Percentiles rank a stretch among this genome's conserved stretches.
Evolutionary conservation across 2,888 invertebrate species (phyloP).

Genomic region (Leucophenga maculata): DNA sequence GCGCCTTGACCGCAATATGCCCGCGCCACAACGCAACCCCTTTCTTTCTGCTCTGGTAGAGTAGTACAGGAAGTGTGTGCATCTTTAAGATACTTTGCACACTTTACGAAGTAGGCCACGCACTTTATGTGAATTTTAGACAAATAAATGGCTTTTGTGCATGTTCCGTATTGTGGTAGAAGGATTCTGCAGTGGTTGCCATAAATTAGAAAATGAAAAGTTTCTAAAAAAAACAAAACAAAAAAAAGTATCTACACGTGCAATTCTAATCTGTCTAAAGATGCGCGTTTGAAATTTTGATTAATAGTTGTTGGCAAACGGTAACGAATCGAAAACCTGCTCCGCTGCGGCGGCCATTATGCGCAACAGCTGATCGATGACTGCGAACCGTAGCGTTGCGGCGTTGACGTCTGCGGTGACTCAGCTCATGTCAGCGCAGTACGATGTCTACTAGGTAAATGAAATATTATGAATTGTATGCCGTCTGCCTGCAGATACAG

Average conservation of each 20-base stretch:
- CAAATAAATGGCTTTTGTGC: slow-evolving; percentile 63
- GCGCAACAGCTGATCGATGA: slow-evolving; percentile 56
- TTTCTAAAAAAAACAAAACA: not conserved
- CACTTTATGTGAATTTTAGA: slow-evolving; percentile 37
- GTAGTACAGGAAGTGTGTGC: not conserved
- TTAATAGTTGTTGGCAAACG: slow-evolving; percentile 44
- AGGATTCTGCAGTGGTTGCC: slow-evolving; percentile 7
- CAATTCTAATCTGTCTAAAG: slow-evolving; percentile 22
- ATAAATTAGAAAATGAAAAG: not conserved
- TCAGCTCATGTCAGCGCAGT: slow-evolving; percentile 49
- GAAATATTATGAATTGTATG: slow-evolving; percentile 39
- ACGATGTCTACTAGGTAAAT: slow-evolving; percentile 52
- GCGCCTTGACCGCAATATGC: not conserved
- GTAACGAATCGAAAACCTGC: slow-evolving; percentile 48
- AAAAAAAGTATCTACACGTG: slow-evolving; percentile 36
- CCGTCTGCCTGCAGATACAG: slow-evolving; percentile 39
- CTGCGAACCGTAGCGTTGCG: slow-evolving; percentile 44
- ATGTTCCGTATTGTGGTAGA: slow-evolving; percentile 37
- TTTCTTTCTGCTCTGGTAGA: not conserved
- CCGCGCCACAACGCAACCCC: not conserved
- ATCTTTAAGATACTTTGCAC: slow-evolving; percentile 7
- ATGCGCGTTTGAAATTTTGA: slow-evolving; percentile 44
- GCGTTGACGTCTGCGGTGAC: slow-evolving; percentile 33
- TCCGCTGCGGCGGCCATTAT: slow-evolving; percentile 64
- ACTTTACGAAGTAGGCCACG: slow-evolving; percentile 48